These are phyloP conservation scores for Pseudochaenichthys georgianus DNA, from an alignment of 2,797 vertebrate genomes.

Conservation along the genomic window DNA sequence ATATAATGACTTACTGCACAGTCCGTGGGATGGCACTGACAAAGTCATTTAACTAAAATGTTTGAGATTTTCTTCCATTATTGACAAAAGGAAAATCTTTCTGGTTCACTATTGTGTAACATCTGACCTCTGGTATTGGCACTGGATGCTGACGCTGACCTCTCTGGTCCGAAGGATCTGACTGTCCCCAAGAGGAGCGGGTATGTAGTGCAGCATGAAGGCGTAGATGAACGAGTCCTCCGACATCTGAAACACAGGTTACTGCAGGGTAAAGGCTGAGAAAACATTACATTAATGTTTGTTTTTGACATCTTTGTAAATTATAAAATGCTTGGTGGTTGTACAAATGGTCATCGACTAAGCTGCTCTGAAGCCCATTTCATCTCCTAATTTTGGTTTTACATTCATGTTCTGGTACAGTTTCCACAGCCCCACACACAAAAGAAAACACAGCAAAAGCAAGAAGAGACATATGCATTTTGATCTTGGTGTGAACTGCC, in stretches of 20 bases:
- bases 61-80: too few species aligned
- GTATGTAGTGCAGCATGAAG: constrained; percentile 65
- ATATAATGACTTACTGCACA: too few species aligned
- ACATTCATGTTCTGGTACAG: too few species aligned
- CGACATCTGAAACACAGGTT: constrained; percentile 54
- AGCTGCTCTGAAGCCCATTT: not conserved
- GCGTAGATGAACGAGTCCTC: constrained; percentile 63
- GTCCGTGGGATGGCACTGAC: too few species aligned
- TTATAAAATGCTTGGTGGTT: not conserved
- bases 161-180: constrained; percentile 55
- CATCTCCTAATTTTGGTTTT: too few species aligned
- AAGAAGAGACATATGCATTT: too few species aligned
- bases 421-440: too few species aligned
- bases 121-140: constrained; percentile 70
- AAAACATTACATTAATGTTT: not conserved
- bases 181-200: constrained; percentile 41
- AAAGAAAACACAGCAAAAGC: too few species aligned
- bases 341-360: not conserved
- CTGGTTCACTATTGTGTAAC: not conserved
- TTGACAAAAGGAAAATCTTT: too few species aligned
- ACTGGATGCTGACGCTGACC: constrained; percentile 46
- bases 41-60: too few species aligned
- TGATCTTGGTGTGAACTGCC: too few species aligned
- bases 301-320: not conserved
- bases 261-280: not conserved